Conservation (phyloP, 2,797 vertebrate genomes). For the Manis javanica region DNA sequence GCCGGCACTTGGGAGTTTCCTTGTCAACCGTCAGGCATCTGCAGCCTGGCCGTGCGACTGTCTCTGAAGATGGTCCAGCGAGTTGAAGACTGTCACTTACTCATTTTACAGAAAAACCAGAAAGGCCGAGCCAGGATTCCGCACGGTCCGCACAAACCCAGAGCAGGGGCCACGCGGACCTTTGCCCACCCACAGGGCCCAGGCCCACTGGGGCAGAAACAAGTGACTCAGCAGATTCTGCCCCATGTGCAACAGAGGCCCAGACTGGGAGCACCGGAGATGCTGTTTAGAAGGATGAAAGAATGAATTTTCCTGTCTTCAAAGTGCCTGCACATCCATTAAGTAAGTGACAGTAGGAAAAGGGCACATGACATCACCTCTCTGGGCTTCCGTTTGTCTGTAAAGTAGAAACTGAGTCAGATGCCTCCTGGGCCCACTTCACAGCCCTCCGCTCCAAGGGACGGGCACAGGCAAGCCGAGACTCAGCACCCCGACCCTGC, state of each 20-base stretch:
- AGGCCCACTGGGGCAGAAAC: not conserved
- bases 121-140: not conserved
- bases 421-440: not conserved
- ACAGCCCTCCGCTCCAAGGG: not conserved
- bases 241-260: rapidly evolving
- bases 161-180: not conserved
- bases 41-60: not conserved
- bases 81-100: not conserved
- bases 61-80: not conserved
- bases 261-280: too few species aligned
- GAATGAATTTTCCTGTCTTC: not conserved
- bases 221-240: rapidly evolving
- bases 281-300: not conserved
- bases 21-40: rapidly evolving
- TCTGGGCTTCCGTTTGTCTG: not conserved
- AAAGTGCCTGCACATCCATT: not conserved
- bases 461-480: not conserved
- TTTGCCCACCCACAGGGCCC: not conserved
- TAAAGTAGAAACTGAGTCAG: not conserved
- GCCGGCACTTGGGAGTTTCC: rapidly evolving
- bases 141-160: not conserved
- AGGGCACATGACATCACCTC: not conserved
- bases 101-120: not conserved
- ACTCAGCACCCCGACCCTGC: rapidly evolving
- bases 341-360: not conserved